Base-by-base conservation (phyloP, 1,140 invertebrate species). In the Holcopasites calliopsidis region DNA sequence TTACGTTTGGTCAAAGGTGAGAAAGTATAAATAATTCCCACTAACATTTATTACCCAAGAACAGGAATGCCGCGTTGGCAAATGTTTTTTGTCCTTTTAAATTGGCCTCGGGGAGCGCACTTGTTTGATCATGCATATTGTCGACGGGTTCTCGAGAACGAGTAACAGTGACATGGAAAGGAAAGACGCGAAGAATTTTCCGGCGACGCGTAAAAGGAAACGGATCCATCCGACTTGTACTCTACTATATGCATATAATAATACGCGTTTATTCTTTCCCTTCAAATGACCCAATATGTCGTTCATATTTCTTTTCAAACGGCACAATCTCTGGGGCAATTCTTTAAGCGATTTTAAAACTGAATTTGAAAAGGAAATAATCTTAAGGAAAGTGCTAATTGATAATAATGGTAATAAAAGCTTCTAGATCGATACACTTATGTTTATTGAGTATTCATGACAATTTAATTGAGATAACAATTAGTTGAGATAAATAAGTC, bases 231-330 rank as follows among this genome's bases (percentile, higher is more conserved):
- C n/a, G 13, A 40, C 35, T 21, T 31, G n/a, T 64, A 62, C 31
- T 31, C 40, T 50, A 33, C 33, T 23, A 23, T 40, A 71, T 44
- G n/a, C n/a, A n/a, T n/a, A 62, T 61, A 61, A 72, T 72, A 72
- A 62, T 40, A 26, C 11, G 10, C 33, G 26, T 38, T 38, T 61
- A 49, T 38, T 58, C 57, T 72, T 72, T 72, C 70, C 52, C 60
- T 42, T 50, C 7, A 64, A 72, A 64, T 72, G 70, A 52, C 21
- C 58, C 35, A 62, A 72, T 31, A 31, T n/a, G n/a, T n/a, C n/a
- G 8, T 7, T 26, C 33, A 61, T 72, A 23, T 72, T 62, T 72
- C 70, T 72, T 72, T 64, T 64, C 13, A 23, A 23, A 61, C 52
- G 58, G 52, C 6, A 26, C 26, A 64, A 64, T n/a, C 44, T 49